Percentiles rank a stretch among this genome's conserved stretches.
These are phyloP conservation scores for Chrysochloris asiatica DNA, from an alignment of 2,113 vertebrate genomes.

Conservation along the genomic window DNA sequence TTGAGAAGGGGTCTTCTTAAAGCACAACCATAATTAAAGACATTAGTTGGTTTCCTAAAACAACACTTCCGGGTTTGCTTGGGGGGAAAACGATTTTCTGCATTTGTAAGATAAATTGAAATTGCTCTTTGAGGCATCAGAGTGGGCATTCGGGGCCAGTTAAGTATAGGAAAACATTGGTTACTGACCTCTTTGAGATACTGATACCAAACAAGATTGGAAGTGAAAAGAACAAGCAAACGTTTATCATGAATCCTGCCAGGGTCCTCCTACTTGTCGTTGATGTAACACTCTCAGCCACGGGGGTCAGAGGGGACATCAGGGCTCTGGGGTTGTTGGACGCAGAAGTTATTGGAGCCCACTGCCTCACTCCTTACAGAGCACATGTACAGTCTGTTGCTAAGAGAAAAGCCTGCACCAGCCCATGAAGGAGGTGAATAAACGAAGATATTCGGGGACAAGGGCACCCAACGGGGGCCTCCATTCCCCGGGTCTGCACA, in stretches of 20 bases:
- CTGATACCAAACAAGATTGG: no score
- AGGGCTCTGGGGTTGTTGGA: background rate
- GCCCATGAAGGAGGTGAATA: conserved; percentile 39
- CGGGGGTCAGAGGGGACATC: background rate
- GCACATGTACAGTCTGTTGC: background rate
- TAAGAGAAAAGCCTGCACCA: background rate
- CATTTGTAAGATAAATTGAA: no score
- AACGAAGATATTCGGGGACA: conserved; percentile 25
- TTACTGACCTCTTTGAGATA: no score
- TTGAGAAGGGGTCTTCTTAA: background rate
- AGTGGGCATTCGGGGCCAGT: no score
- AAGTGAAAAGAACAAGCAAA: background rate
- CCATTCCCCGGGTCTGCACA: background rate
- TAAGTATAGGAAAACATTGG: no score
- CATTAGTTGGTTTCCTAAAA: background rate
- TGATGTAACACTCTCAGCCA: background rate
- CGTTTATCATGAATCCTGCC: background rate
- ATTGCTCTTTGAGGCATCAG: no score
- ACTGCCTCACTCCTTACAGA: no score
- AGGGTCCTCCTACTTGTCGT: background rate
- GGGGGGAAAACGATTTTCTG: no score
- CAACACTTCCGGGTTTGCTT: background rate
- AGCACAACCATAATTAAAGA: background rate
- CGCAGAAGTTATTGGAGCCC: background rate
- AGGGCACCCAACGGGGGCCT: background rate